Evolutionary conservation across 2,113 vertebrate genomes (phyloP), one percentile per base, ranked within the genome.

Genomic region (Cololabis saira): DNA sequence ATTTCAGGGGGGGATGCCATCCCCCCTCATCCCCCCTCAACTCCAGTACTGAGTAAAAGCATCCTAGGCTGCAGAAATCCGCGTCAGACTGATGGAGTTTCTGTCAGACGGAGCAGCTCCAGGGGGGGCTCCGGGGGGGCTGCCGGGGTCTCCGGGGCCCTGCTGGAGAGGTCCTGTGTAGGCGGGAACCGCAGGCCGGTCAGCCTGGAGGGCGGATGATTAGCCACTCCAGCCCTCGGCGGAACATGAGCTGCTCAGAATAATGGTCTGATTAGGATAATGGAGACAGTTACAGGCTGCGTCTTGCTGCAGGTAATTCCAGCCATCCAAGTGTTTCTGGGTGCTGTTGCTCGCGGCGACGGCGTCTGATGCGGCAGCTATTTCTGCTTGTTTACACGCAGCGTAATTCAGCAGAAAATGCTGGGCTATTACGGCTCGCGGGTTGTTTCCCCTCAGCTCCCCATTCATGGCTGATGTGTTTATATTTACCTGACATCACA

Each of bases 231-330:
- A 80, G 59, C 55, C 72, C 57, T 48, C 33, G 11, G 59, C 87
- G 55, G 56, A 67, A 10, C 54, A 67, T n/a, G 80, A 77, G 67
- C 75, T 65, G 54, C 73, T 51, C 80, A 13, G 27, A 71, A 77
- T 89, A 89, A 92, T 90, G 71, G 80, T 45, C 88, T 88, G 91
- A 78, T 92, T 91, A 90, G 81, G 81, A 90, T 92, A 91, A 92
- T 92, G 86, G 84, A 45, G 71, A 81, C 84, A 83, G 77, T 90
- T 91, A 86, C 71, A 67, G 73, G 67, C 80, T 78, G 61, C 47
- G 21, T 83, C 81, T 84, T 80, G 66, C 67, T 81, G 71, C 68
- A 57, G 78, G 78, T 85, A 83, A 91, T 90, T 90, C 74, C 51
- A 59, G 47, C 84, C 71, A 85, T 80, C 74, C 79, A 82, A 86